These are phyloP conservation scores for Barnardius zonarius DNA, from an alignment of 2,113 vertebrate genomes.

Conservation along the genomic window DNA sequence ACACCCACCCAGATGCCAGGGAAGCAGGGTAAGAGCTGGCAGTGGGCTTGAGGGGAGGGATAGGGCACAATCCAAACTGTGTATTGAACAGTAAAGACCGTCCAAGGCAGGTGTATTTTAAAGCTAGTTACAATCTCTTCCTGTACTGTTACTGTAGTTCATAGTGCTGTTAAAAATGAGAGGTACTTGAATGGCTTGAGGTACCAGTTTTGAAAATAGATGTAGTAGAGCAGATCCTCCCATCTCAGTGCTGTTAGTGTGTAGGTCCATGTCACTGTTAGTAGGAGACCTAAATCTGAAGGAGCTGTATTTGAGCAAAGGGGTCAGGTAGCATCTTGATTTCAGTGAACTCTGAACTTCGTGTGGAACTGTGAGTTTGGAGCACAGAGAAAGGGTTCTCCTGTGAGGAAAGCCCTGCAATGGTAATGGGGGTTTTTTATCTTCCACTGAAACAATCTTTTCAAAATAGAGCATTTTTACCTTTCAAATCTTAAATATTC, in stretches of 20 bases:
- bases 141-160: not conserved
- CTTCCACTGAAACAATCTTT: not conserved
- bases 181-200: not conserved
- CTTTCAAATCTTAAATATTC: not conserved
- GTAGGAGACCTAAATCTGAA: not conserved
- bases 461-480: not conserved
- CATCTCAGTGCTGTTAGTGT: not conserved
- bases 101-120: not conserved
- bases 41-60: slow-evolving; percentile 61
- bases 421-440: not conserved
- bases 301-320: not conserved
- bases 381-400: not conserved
- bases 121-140: not conserved
- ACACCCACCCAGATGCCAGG: slow-evolving; percentile 65
- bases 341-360: not conserved
- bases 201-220: not conserved
- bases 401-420: not conserved
- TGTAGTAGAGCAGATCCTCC: not conserved
- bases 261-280: not conserved
- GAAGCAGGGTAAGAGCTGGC: slow-evolving; percentile 67
- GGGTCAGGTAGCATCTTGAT: not conserved
- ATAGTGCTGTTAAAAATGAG: not conserved
- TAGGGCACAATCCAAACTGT: slow-evolving; percentile 10
- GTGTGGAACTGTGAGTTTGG: not conserved
- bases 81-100: not conserved